phyloP scores from a whole-genome alignment of 2,113 vertebrate genomes.

The Bubo scandiacus region DNA sequence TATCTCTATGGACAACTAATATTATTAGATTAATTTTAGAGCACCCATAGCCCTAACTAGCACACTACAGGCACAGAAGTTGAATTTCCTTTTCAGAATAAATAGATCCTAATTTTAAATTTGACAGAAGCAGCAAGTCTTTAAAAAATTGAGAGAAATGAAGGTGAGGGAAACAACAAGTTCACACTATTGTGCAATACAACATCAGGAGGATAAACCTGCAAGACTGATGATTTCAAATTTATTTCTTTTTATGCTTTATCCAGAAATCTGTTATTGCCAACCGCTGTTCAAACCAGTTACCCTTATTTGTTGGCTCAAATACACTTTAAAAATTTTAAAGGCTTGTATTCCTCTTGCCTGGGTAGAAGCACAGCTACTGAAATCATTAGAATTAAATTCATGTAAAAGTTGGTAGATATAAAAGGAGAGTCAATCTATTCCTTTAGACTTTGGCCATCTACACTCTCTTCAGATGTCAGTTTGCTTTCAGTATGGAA shows the following conservation, averaged over 20 bases:
- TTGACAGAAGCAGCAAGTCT: background rate
- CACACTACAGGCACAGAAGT: background rate
- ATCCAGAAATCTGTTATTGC: background rate
- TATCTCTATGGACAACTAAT: background rate
- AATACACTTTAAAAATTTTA: background rate
- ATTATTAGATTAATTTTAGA: background rate
- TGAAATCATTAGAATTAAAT: background rate
- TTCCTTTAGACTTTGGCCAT: background rate
- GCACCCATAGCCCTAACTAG: background rate
- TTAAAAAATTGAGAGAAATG: background rate
- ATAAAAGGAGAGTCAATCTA: background rate
- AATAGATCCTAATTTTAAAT: background rate
- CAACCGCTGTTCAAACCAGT: background rate
- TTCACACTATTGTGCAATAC: background rate
- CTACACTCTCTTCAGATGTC: background rate
- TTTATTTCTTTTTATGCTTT: background rate
- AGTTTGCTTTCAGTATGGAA: background rate
- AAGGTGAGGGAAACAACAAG: background rate
- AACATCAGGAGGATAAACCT: background rate
- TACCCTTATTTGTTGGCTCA: background rate
- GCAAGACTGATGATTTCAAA: background rate
- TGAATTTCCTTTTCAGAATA: background rate
- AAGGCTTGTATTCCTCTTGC: background rate
- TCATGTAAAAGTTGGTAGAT: accelerated
- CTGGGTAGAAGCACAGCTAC: background rate